phyloP scores from a whole-genome alignment of 2,797 vertebrate species.

The Eremophila alpestris region DNA sequence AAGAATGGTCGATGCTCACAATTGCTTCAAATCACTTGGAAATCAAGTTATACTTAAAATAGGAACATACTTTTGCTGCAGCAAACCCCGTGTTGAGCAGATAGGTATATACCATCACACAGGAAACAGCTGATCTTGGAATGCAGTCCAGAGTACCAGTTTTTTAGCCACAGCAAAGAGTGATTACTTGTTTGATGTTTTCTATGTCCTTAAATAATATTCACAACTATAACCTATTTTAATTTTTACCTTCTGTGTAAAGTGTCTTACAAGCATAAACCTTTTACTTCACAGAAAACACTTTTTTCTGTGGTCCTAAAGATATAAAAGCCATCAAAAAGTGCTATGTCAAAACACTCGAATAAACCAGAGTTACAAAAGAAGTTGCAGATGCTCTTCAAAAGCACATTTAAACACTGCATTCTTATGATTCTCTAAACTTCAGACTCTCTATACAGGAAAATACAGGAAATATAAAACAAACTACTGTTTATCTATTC shows the following conservation, averaged over 20 bases:
- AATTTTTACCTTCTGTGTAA: not conserved
- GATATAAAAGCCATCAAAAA: not conserved
- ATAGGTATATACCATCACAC: not conserved
- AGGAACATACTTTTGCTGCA: not conserved
- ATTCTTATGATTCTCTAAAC: not conserved
- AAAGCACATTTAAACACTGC: not conserved
- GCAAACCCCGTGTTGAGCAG: not conserved
- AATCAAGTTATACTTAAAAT: not conserved
- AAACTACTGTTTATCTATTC: not conserved
- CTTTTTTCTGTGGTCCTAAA: not conserved
- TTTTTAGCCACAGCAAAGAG: not conserved
- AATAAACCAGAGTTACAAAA: not conserved
- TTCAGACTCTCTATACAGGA: not conserved
- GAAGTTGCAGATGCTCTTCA: not conserved
- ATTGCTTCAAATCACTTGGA: not conserved
- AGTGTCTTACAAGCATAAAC: not conserved
- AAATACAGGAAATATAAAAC: not conserved
- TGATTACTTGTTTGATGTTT: not conserved
- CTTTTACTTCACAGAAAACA: not conserved
- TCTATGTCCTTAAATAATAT: not conserved
- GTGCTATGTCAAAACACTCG: not conserved
- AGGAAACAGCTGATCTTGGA: not conserved
- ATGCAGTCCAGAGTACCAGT: not conserved
- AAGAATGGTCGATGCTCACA: not conserved
- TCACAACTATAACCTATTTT: not conserved